Evolutionary conservation across 2,888 invertebrate species (phyloP), one percentile per base, ranked within the genome.

Genomic region (Caenorhabditis wallacei): DNA sequence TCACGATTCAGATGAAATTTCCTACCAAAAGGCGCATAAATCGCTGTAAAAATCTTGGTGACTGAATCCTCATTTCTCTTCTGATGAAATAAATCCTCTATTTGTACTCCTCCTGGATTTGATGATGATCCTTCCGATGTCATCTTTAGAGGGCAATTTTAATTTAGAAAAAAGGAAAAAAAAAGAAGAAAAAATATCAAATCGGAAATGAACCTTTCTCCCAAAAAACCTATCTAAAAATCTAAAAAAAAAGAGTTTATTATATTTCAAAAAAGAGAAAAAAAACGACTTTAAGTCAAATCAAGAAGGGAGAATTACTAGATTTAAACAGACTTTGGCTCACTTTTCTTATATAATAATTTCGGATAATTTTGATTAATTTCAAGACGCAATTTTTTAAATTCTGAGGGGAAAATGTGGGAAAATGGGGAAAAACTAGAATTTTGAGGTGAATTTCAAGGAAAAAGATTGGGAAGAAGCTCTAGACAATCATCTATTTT

Each of bases 11-110:
- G n/a, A n/a, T n/a, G n/a, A n/a, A n/a, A n/a, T n/a, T n/a, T n/a
- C n/a, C n/a, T n/a, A 86, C 85, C 85, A 63, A 86, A 24, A 22
- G 82, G 84, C 5, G 63, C 57, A 68, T 84, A 86, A 18, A 78
- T 13, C 10, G 64, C 16, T 20, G 81, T 51, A 22, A 84, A 78
- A 2, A 75, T 16, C 13, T 63, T 54, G 4, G 79, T 75, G 16
- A 71, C 54, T 30, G 68, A 30, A 37, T 78, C 82, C 2, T 53
- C 66, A 43, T n/a, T 61, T 20, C 82, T 16, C 16, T 61, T 59
- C 20, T 51, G 53, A 56, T 76, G 64, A 37, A 82, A 82, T 16
- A 82, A 40, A 40, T 76, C 66, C 24, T 82, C 82, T n/a, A 82
- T 78, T 46, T 24, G 35, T 20, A 72, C 7, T 13, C 26, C 59